These are phyloP conservation scores for Drosophila eohydei DNA, from an alignment of 2,888 invertebrate genomes.

Conservation along the genomic window DNA sequence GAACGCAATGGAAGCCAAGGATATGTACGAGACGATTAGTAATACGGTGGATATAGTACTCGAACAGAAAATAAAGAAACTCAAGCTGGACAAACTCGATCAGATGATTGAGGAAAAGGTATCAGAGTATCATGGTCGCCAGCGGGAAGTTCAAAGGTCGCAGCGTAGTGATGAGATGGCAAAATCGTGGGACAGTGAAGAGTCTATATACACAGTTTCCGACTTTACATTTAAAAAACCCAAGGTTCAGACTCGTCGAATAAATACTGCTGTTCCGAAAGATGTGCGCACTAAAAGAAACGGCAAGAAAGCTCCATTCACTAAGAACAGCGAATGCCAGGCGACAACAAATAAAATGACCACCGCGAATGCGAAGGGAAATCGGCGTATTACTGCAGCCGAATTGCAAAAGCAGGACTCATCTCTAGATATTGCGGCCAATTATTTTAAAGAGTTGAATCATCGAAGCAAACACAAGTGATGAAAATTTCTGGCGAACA, in stretches of 20 bases:
- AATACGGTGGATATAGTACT: conserved; percentile 27
- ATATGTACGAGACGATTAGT: conserved; percentile 29
- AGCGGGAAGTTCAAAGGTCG: not conserved
- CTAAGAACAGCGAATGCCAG: not conserved
- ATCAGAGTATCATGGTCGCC: conserved; percentile 3
- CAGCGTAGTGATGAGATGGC: too few species aligned
- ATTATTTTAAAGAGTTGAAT: conserved; percentile 31
- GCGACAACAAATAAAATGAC: not conserved
- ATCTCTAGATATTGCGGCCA: conserved; percentile 4
- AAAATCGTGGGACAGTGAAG: not conserved
- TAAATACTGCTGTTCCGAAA: not conserved
- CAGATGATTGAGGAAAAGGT: conserved; percentile 33
- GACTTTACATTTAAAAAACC: not conserved
- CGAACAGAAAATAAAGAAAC: conserved; percentile 27
- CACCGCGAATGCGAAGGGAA: not conserved
- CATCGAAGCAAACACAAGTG: conserved; percentile 20
- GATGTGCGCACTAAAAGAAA: not conserved
- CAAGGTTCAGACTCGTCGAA: not conserved
- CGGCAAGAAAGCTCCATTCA: not conserved
- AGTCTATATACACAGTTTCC: not conserved
- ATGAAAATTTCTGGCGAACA: not conserved
- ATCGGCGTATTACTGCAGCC: not conserved
- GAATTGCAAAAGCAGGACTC: conserved; percentile 6
- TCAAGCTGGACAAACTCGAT: conserved; percentile 30
- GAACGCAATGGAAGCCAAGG: conserved; percentile 11